A percentile compares a stretch with the other conserved stretches of the same genome.
Conservation (phyloP, 2,888 invertebrate genomes). For the Perdita meconis region DNA sequence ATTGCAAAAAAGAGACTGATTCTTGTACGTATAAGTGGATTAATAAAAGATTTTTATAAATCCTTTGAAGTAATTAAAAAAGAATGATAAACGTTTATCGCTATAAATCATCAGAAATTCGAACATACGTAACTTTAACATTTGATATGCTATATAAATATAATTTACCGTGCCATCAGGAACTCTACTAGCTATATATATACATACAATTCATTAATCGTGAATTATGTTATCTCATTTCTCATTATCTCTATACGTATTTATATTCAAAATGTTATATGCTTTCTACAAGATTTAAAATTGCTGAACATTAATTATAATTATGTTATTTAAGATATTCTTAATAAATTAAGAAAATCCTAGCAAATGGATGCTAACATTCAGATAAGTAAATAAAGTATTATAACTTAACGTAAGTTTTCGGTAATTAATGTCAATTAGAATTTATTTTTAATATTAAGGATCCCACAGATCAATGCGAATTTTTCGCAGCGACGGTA, state of each 20-base stretch:
- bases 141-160: too few relatives aligned
- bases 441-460: too few relatives aligned
- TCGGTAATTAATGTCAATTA: too few relatives aligned
- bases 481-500: too few relatives aligned
- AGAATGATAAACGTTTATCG: slow-evolving; percentile 8
- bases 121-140: too few relatives aligned
- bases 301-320: not conserved
- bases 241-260: too few relatives aligned
- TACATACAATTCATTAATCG: slow-evolving; percentile 8
- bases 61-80: slow-evolving; percentile 33
- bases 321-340: not conserved
- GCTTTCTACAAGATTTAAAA: not conserved
- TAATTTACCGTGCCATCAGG: too few relatives aligned
- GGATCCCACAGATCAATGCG: too few relatives aligned
- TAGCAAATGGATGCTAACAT: not conserved
- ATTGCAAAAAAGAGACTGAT: slow-evolving; percentile 65
- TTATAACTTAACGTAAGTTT: too few relatives aligned
- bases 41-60: slow-evolving; percentile 42
- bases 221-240: too few relatives aligned
- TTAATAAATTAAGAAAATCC: slow-evolving; percentile 3
- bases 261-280: slow-evolving; percentile 8
- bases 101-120: too few relatives aligned
- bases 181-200: slow-evolving; percentile 27
- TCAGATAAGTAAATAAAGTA: too few relatives aligned
- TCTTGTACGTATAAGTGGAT: slow-evolving; percentile 61